Evolutionary conservation across 2,113 vertebrate genomes (phyloP).

Genomic region (Euleptes europaea): DNA sequence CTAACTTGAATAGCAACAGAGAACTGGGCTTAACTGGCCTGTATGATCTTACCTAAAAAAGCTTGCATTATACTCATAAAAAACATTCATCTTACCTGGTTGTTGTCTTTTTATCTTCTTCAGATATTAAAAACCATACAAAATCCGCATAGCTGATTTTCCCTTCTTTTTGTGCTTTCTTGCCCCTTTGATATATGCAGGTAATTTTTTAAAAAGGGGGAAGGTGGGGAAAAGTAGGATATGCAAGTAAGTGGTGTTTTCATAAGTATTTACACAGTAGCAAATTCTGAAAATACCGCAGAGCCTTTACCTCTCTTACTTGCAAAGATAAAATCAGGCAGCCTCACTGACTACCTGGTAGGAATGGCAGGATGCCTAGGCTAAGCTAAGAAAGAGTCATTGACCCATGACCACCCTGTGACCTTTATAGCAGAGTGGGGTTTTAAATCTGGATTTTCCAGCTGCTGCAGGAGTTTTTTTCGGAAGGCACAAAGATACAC

Average conservation of each 20-base stretch:
- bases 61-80: not conserved
- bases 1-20: not conserved
- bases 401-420: not conserved
- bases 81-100: constrained; percentile 80
- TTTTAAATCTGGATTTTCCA: not conserved
- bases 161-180: constrained; percentile 80
- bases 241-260: not conserved
- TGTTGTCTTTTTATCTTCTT: constrained; percentile 93
- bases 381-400: not conserved
- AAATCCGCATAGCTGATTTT: constrained; percentile 92
- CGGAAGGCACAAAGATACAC: too few relatives aligned
- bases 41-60: not conserved
- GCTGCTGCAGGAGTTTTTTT: not conserved
- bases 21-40: not conserved
- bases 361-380: not conserved
- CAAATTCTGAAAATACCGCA: not conserved
- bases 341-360: not conserved
- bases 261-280: constrained; percentile 3
- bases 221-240: not conserved
- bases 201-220: not conserved
- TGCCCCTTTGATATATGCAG: constrained; percentile 71
- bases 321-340: not conserved
- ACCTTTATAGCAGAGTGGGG: not conserved
- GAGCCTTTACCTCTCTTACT: not conserved
- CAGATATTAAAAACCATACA: constrained; percentile 96